phyloP scores from a whole-genome alignment of 30 jellyfish, hydroid and myxozoan genomes.

The Aurelia aurita region DNA sequence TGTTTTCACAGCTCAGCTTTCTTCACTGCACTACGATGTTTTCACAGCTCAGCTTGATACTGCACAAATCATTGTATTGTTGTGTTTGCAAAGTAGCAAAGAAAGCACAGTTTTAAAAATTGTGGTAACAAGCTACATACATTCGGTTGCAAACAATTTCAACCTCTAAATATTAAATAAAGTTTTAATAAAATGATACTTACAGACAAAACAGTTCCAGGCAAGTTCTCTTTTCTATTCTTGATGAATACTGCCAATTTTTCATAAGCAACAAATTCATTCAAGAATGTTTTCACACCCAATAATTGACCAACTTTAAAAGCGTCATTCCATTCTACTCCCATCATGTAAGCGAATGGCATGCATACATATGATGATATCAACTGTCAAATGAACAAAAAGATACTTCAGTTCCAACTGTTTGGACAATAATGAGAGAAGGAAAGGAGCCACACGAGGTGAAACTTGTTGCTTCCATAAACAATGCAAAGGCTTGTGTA shows the following conservation, averaged over 20 bases:
- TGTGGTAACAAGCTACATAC: no score
- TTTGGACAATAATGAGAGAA: no score
- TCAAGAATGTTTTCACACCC: conserved; percentile 77
- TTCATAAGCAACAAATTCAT: conserved; percentile 79
- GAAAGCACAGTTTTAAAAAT: no score
- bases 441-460: no score
- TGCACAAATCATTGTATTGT: no score
- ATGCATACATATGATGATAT: conserved; percentile 68
- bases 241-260: conserved; percentile 38
- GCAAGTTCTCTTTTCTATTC: conserved; percentile 42
- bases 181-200: not conserved
- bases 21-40: no score
- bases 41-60: no score
- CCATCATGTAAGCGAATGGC: conserved; percentile 90
- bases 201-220: conserved; percentile 54
- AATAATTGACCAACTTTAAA: conserved; percentile 77
- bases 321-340: conserved; percentile 88
- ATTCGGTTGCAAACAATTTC: no score
- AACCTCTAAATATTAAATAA: not conserved
- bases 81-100: no score
- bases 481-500: no score
- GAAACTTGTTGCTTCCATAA: no score
- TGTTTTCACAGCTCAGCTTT: no score
- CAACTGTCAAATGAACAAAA: conserved; percentile 14
- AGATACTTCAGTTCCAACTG: not conserved